Evolutionary conservation across 2,888 invertebrate species (phyloP).

Genomic region (Acrobasis suavella): DNA sequence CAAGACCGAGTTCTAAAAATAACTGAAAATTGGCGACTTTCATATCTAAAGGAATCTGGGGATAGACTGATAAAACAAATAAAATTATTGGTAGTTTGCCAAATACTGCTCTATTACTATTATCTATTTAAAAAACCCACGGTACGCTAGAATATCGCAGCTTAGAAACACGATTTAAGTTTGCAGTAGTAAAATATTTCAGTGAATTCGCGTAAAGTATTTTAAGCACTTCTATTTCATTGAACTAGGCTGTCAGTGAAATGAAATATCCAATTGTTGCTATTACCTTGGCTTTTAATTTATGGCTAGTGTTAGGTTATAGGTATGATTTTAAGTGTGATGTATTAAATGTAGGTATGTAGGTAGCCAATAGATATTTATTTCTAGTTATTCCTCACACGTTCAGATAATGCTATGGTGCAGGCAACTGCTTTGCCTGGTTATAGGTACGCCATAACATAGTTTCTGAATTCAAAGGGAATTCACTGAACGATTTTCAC

Average conservation of each 20-base stretch:
- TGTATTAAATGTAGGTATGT: too few relatives aligned
- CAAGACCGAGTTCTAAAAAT: slow-evolving; percentile 6
- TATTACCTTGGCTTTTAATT: not conserved
- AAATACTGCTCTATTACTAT: slow-evolving; percentile 41
- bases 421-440: too few relatives aligned
- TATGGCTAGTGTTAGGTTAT: too few relatives aligned
- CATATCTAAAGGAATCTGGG: slow-evolving; percentile 13
- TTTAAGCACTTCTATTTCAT: slow-evolving; percentile 53
- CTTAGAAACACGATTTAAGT: slow-evolving; percentile 28
- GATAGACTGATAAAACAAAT: slow-evolving; percentile 12
- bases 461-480: too few relatives aligned
- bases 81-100: slow-evolving; percentile 50
- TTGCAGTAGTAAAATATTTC: slow-evolving; percentile 49
- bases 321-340: too few relatives aligned
- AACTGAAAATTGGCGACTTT: slow-evolving; percentile 11
- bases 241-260: slow-evolving; percentile 56
- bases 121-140: slow-evolving; percentile 40
- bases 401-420: too few relatives aligned
- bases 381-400: too few relatives aligned
- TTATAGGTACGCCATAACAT: too few relatives aligned
- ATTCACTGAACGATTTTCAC: too few relatives aligned
- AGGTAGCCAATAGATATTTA: too few relatives aligned
- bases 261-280: slow-evolving; percentile 31
- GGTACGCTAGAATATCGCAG: slow-evolving; percentile 34
- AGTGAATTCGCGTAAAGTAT: slow-evolving; percentile 46